These are phyloP conservation scores for Hipparchia semele DNA, from an alignment of 2,888 invertebrate species.

Conservation along the genomic window DNA sequence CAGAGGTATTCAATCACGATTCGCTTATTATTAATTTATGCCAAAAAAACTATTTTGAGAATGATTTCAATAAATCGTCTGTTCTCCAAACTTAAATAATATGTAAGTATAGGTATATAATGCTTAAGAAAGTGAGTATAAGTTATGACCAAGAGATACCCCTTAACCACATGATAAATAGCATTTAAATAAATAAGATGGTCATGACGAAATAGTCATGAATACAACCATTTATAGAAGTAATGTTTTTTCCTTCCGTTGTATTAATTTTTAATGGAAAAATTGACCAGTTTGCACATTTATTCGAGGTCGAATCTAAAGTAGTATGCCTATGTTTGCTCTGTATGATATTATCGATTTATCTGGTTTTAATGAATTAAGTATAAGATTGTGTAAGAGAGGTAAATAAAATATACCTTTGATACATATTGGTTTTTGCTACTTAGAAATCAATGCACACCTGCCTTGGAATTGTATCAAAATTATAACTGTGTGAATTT, in stretches of 20 bases:
- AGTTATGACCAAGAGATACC: neutral
- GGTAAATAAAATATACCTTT: neutral
- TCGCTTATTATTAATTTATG: neutral
- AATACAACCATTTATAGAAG: neutral
- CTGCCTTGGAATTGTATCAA: neutral
- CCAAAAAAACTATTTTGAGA: neutral
- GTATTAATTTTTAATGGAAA: neutral
- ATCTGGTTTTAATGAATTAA: slow-evolving; percentile 14
- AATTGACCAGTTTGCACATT: neutral
- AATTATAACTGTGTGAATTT: neutral
- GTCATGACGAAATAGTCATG: neutral
- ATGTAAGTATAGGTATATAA: no score
- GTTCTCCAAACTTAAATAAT: neutral
- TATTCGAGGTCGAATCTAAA: slow-evolving; percentile 8
- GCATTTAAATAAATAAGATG: neutral
- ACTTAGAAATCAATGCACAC: neutral
- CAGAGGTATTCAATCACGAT: slow-evolving; percentile 4
- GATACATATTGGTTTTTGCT: neutral
- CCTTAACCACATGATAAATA: neutral
- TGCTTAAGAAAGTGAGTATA: no score
- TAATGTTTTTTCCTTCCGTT: neutral
- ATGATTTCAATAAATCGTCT: neutral
- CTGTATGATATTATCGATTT: slow-evolving; percentile 5
- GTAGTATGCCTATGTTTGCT: neutral
- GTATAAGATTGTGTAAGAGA: slow-evolving; percentile 6